A percentile compares a stretch with the other conserved stretches of the same genome.
Conservation (phyloP, 2,113 vertebrate species). For the Sphaerodactylus townsendi region DNA sequence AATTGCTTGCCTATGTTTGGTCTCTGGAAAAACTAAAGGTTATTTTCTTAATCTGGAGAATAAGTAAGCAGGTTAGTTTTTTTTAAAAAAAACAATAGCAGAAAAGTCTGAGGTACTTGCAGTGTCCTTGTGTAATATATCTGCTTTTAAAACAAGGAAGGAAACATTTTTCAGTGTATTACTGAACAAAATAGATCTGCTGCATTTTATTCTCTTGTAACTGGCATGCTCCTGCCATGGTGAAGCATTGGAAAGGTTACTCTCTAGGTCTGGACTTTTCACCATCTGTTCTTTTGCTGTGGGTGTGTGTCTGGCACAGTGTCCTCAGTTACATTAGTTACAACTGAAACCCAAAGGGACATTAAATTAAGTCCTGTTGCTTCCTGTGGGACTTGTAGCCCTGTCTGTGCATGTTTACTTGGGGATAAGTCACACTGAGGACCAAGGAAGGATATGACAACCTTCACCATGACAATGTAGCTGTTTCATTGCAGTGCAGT, state of each 20-base stretch:
- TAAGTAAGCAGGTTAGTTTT: neutral
- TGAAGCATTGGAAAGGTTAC: neutral
- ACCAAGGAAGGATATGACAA: too few relatives aligned
- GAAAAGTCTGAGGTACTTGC: neutral
- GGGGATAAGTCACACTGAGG: neutral
- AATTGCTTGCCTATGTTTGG: neutral
- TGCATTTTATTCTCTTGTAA: neutral
- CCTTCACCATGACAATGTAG: too few relatives aligned
- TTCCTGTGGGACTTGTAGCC: neutral
- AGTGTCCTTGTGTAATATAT: slow-evolving; percentile 9
- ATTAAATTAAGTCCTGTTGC: neutral
- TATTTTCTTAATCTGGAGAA: neutral
- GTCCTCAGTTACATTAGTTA: neutral
- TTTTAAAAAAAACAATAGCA: neutral
- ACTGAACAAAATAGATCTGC: slow-evolving; percentile 20
- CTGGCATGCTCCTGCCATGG: neutral
- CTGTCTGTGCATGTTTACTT: neutral
- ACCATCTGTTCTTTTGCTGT: slow-evolving; percentile 12
- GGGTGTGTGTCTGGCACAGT: neutral
- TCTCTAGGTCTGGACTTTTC: neutral
- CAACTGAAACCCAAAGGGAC: neutral
- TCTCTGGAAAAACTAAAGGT: neutral
- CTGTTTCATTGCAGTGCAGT: too few relatives aligned
- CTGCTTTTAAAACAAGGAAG: neutral
- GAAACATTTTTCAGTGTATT: neutral